Percentiles rank a stretch among this genome's conserved stretches.
phyloP scores from a whole-genome alignment of 2,113 vertebrate species.

The Megaceryle torquata region DNA sequence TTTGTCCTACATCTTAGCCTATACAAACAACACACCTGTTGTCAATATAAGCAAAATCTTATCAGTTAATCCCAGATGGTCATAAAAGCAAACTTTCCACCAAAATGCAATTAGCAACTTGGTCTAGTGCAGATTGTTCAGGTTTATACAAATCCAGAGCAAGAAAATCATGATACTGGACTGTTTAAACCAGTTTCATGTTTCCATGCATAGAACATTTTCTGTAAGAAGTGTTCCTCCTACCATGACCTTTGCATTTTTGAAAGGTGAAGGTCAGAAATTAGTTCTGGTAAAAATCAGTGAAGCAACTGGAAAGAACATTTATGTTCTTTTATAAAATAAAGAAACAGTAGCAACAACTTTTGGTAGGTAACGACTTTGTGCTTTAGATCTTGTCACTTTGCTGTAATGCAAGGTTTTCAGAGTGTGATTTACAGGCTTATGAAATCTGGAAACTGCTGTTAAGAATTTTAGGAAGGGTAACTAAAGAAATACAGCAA shows the following conservation, averaged over 20 bases:
- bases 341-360: not conserved
- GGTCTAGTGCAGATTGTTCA: not conserved
- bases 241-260: not conserved
- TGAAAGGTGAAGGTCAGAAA: not conserved
- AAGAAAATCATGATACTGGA: not conserved
- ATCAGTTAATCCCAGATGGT: not conserved
- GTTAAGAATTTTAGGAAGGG: not conserved
- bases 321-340: not conserved
- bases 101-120: not conserved
- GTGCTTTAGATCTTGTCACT: not conserved
- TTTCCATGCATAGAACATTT: not conserved
- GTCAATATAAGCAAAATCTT: conserved; percentile 1
- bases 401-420: not conserved
- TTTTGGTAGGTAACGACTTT: not conserved
- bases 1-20: conserved; percentile 14
- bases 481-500: not conserved
- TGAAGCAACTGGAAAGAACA: not conserved
- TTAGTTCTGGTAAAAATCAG: not conserved
- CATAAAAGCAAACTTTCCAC: not conserved
- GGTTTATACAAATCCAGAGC: not conserved
- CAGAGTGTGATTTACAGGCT: not conserved
- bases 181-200: not conserved
- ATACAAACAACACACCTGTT: not conserved
- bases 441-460: not conserved
- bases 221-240: not conserved